phyloP scores from a whole-genome alignment of 2,888 invertebrate species.

The Psococerastis gibbosa region DNA sequence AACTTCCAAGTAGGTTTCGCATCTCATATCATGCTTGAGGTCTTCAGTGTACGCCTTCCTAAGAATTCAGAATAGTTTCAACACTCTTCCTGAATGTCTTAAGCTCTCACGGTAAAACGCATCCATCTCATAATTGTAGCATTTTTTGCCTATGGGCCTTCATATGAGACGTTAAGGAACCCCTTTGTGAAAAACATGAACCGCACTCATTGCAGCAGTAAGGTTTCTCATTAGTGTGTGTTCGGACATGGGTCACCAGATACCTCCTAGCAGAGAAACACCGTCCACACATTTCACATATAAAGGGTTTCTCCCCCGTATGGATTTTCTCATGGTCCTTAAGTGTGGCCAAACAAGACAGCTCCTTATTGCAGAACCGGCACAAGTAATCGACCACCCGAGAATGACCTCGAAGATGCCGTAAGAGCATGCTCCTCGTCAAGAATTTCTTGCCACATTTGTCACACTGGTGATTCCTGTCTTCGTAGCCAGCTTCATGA shows the following conservation, averaged over 20 bases:
- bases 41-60: too few species aligned
- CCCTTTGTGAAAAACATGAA: conserved; percentile 1
- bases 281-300: conserved; percentile 30
- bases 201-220: conserved; percentile 2
- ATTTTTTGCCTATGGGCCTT: background rate
- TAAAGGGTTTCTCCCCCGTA: conserved; percentile 31
- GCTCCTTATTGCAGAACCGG: conserved; percentile 3
- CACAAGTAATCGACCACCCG: conserved; percentile 11
- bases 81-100: too few species aligned
- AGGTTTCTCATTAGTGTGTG: conserved; percentile 7
- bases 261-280: conserved; percentile 32
- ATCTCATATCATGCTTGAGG: too few species aligned
- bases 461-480: conserved; percentile 23
- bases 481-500: conserved; percentile 14
- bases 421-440: conserved; percentile 9
- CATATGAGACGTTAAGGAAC: background rate
- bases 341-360: conserved; percentile 4
- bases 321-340: conserved; percentile 26
- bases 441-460: conserved; percentile 23
- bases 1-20: too few species aligned
- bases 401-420: conserved; percentile 12
- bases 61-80: too few species aligned
- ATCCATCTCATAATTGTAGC: too few species aligned
- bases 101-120: too few species aligned
- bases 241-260: conserved; percentile 27